phyloP scores from a whole-genome alignment of 2,888 invertebrate genomes.

The Acronicta alni region DNA sequence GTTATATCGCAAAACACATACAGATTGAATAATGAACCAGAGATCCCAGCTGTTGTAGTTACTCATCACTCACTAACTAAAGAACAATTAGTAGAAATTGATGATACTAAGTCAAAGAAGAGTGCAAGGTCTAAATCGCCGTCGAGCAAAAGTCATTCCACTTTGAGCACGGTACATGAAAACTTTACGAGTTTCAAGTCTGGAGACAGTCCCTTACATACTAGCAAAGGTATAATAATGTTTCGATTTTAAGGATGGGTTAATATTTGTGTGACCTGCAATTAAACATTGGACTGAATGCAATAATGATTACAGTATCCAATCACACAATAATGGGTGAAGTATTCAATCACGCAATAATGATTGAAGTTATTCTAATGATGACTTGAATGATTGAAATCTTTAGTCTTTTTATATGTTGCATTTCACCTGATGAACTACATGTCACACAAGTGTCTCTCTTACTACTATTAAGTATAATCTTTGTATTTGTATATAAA shows the following conservation, averaged over 20 bases:
- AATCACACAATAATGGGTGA: too few relatives aligned
- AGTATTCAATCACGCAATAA: too few relatives aligned
- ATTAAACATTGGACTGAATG: background rate
- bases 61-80: constrained; percentile 56
- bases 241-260: background rate
- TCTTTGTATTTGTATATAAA: background rate
- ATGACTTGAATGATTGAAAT: too few relatives aligned
- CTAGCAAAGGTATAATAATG: constrained; percentile 69
- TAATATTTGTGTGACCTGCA: constrained; percentile 7
- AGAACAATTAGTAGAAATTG: constrained; percentile 41
- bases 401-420: too few relatives aligned
- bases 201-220: constrained; percentile 71
- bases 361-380: too few relatives aligned
- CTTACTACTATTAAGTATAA: background rate
- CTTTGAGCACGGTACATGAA: constrained; percentile 81
- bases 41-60: constrained; percentile 67
- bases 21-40: constrained; percentile 58
- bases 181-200: constrained; percentile 76
- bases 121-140: constrained; percentile 75
- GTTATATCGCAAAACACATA: constrained; percentile 72
- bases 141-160: constrained; percentile 78
- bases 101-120: constrained; percentile 52
- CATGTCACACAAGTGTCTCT: constrained; percentile 14
- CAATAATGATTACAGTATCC: too few relatives aligned
- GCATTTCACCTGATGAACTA: too few relatives aligned